Evolutionary conservation across 2,113 vertebrate species (phyloP).

Genomic region (Scomber colias): DNA sequence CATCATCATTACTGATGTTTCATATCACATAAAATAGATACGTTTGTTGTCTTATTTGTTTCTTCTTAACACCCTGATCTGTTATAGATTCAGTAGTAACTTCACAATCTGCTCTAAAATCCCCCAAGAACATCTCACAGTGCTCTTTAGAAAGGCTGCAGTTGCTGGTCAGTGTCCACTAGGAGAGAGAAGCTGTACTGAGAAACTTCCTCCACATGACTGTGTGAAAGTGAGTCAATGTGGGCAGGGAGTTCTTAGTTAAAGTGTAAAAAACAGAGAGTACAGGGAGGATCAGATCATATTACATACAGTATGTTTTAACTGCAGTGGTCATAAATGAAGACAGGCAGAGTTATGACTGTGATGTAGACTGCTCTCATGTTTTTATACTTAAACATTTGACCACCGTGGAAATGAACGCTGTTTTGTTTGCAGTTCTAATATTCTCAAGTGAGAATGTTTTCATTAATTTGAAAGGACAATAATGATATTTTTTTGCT

Average conservation of each 20-base stretch:
- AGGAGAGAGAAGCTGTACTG: background rate
- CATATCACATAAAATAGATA: too few species aligned
- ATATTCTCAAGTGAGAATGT: constrained; percentile 2
- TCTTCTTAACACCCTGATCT: too few species aligned
- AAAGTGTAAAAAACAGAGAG: background rate
- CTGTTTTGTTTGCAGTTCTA: background rate
- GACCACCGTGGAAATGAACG: background rate
- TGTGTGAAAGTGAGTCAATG: too few species aligned
- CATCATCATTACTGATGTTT: too few species aligned
- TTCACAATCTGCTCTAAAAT: too few species aligned
- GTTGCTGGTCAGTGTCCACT: background rate
- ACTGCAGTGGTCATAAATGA: too few species aligned
- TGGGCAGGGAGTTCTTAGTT: too few species aligned
- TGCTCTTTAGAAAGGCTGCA: background rate
- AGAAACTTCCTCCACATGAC: too few species aligned
- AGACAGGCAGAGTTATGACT: background rate
- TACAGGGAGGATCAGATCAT: background rate
- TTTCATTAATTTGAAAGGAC: background rate
- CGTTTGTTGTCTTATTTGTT: too few species aligned
- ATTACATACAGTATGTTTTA: background rate
- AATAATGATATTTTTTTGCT: background rate
- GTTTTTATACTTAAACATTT: background rate
- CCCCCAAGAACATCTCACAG: background rate
- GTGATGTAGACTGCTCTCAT: background rate
- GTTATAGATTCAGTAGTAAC: too few species aligned